Evolutionary conservation across 2,113 vertebrate genomes (phyloP).

Genomic region (Ibidorhyncha struthersii): DNA sequence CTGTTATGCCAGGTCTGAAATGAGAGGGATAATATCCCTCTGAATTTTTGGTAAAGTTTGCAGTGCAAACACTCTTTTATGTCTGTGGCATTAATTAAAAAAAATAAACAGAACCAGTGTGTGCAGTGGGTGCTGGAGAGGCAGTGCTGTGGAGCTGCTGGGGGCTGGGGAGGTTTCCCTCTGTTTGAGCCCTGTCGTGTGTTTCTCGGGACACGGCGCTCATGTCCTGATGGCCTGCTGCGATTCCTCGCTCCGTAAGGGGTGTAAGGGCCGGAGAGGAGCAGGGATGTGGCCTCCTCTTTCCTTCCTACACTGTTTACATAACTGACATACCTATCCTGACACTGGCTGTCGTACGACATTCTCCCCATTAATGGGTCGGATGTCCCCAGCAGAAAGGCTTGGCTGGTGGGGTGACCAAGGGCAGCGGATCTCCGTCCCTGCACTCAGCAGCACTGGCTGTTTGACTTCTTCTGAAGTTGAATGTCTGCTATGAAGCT

Average conservation of each 20-base stretch:
- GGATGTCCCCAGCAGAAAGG: neutral
- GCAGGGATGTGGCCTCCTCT: neutral
- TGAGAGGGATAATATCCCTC: neutral
- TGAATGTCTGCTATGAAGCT: neutral
- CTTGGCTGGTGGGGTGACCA: neutral
- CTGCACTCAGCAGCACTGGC: neutral
- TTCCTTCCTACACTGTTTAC: neutral
- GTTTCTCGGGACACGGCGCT: neutral
- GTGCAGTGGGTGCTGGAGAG: neutral
- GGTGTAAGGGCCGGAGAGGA: neutral
- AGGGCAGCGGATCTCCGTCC: neutral
- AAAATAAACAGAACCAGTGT: neutral
- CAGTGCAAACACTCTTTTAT: neutral
- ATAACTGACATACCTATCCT: neutral
- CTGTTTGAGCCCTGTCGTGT: neutral
- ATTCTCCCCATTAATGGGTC: neutral
- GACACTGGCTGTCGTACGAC: neutral
- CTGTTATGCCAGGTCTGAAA: neutral
- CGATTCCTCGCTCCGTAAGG: neutral
- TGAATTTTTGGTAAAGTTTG: neutral
- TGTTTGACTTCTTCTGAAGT: neutral
- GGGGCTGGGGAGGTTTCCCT: neutral
- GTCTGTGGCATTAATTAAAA: neutral
- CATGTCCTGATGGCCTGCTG: accelerated
- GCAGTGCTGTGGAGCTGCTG: neutral